These are phyloP conservation scores for Crenichthys baileyi DNA, from an alignment of 2,797 vertebrate genomes.

Conservation along the genomic window DNA sequence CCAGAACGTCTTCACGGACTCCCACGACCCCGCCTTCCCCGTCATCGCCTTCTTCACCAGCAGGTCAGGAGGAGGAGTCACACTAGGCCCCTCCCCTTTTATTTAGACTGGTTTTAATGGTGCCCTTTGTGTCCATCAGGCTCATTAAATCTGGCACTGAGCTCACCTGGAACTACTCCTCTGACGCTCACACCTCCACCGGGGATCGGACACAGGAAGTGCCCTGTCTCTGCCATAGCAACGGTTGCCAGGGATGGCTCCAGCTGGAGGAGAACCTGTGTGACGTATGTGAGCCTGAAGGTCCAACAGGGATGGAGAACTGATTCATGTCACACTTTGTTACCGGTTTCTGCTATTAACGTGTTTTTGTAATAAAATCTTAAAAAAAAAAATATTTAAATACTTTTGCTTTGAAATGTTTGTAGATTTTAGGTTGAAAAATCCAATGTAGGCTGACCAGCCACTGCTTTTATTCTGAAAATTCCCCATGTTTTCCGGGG, in stretches of 20 bases:
- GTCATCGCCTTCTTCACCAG: conserved; percentile 92
- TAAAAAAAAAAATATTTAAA: too few relatives aligned
- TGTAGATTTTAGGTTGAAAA: too few relatives aligned
- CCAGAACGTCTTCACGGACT: conserved; percentile 94
- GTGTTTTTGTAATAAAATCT: conserved; percentile 1
- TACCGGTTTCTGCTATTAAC: background rate
- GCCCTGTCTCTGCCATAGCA: conserved; percentile 64
- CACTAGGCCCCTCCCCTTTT: background rate
- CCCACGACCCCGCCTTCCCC: conserved; percentile 88
- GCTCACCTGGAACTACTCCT: conserved; percentile 90
- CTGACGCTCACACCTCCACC: conserved; percentile 11
- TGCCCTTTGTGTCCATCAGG: conserved; percentile 63
- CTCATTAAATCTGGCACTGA: conserved; percentile 89
- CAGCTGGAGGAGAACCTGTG: conserved; percentile 39
- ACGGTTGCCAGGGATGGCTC: conserved; percentile 54
- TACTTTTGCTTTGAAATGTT: too few relatives aligned
- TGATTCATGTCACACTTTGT: background rate
- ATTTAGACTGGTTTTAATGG: background rate
- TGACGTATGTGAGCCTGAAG: conserved; percentile 22
- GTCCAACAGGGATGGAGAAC: background rate
- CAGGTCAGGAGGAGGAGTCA: conserved; percentile 76
- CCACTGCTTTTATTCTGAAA: too few relatives aligned
- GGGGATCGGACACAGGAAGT: conserved; percentile 57
- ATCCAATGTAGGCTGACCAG: too few relatives aligned
- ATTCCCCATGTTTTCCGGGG: too few relatives aligned